Evolutionary conservation across 37 sponge, comb jelly and placozoan species (phyloP), one percentile per base, ranked within the genome.

Genomic region (Aplysina aerophoba): DNA sequence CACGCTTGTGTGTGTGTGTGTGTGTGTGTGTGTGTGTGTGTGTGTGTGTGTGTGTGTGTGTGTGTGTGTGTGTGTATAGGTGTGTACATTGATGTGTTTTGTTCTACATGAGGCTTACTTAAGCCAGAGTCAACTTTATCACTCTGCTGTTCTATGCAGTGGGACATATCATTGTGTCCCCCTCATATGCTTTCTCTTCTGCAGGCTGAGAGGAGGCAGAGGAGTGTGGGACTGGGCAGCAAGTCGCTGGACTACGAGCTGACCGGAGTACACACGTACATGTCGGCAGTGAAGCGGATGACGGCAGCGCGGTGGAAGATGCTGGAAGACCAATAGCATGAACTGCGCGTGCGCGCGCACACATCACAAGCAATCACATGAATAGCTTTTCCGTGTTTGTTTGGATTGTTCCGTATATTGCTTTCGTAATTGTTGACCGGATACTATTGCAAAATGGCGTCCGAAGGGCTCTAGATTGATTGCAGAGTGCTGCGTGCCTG

Each of bases 141-240:
- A 22, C 19, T 72, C 31, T 72, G 4, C 41, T 8, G 54, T 67
- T 39, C 8, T 12, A 66, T 50, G 37, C 36, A 33, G 13, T 41
- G 27, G 24, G 15, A 21, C 16, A 30, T 85, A 28, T 60, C 3
- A 33, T 41, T 35, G 13, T 54, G 35, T 17, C 0, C 16, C 19
- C 40, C 62, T n/a, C n/a, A n/a, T n/a, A n/a, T n/a, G n/a, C n/a
- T n/a, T n/a, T n/a, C n/a, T 21, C 41, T 39, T 59, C 36, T 62
- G 0, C 33, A 93, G 94, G 94, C 94, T 64, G 89, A 90, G 60
- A 33, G 53, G 59, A 79, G 94, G 22, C 34, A 30, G 28, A 63
- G 44, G 0, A 59, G 85, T 56, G 85, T 91, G 68, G 94, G 94
- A 17, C 71, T 94, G 25, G 94, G 94, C 5, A 56, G 91, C 20